Percentiles rank a stretch among this genome's conserved stretches.
phyloP scores from a whole-genome alignment of 2,113 vertebrate species.

The Callaeas wilsoni region DNA sequence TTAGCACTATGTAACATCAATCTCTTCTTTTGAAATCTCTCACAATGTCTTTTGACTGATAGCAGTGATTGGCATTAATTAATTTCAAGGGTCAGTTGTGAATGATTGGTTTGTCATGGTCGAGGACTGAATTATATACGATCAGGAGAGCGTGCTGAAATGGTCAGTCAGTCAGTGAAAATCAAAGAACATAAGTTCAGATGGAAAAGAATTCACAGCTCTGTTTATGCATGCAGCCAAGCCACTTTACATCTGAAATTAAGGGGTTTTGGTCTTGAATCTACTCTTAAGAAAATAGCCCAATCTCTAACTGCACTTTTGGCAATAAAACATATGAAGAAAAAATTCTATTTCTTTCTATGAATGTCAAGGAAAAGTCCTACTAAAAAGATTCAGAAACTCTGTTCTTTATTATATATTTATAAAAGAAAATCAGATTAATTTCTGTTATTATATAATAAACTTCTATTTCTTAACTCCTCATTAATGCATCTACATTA shows the following conservation, averaged over 20 bases:
- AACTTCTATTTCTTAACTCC: background rate
- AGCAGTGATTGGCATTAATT: constrained; percentile 36
- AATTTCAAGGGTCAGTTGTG: constrained; percentile 64
- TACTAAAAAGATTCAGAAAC: background rate
- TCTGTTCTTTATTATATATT: background rate
- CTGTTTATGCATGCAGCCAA: constrained; percentile 39
- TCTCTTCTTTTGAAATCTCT: constrained; percentile 19
- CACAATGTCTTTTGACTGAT: constrained; percentile 23
- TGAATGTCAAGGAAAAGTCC: background rate
- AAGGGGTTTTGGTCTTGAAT: background rate
- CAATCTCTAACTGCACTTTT: background rate
- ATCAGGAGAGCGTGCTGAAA: constrained; percentile 39
- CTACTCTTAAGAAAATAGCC: background rate
- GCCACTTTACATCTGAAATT: constrained; percentile 50
- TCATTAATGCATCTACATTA: background rate
- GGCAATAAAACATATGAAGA: background rate
- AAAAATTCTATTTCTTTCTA: background rate
- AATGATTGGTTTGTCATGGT: constrained; percentile 71
- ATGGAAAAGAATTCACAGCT: constrained; percentile 1
- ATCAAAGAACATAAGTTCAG: constrained; percentile 42
- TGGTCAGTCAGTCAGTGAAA: constrained; percentile 29
- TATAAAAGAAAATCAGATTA: background rate
- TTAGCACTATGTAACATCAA: background rate
- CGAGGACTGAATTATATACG: constrained; percentile 63
- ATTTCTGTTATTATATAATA: background rate